Evolutionary conservation across 1,140 invertebrate species (phyloP).

Genomic region (Laodelphax striatellus): DNA sequence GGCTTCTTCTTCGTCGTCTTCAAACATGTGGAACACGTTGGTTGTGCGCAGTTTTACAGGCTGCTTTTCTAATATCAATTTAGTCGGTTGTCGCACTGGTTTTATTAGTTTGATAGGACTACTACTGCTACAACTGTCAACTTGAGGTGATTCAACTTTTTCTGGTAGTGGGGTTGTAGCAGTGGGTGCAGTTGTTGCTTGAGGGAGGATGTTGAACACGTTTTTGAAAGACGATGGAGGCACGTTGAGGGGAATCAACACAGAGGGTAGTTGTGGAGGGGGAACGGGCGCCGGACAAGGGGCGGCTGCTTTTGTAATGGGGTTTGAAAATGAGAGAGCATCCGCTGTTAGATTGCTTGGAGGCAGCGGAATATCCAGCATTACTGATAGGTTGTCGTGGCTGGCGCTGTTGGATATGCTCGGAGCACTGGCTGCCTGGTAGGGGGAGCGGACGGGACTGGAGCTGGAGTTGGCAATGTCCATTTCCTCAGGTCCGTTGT

Average conservation of each 20-base stretch:
- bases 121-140: too few species aligned
- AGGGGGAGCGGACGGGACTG: too few species aligned
- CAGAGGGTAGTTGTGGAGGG: background rate
- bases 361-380: slow-evolving; percentile 12
- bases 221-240: background rate
- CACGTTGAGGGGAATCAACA: too few species aligned
- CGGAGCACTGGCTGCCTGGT: too few species aligned
- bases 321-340: background rate
- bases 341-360: background rate
- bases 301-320: background rate
- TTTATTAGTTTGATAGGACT: too few species aligned
- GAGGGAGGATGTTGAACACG: background rate
- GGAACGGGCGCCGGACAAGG: slow-evolving; percentile 11
- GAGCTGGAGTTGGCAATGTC: background rate
- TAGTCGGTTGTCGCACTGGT: background rate
- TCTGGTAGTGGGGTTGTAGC: too few species aligned
- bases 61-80: background rate
- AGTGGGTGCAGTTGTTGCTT: too few species aligned
- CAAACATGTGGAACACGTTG: slow-evolving; percentile 12
- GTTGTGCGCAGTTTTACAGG: background rate
- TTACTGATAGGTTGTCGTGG: background rate
- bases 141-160: too few species aligned
- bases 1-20: slow-evolving; percentile 7
- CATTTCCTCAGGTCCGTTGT: background rate
- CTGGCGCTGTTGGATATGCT: background rate